A percentile compares a stretch with the other conserved stretches of the same genome.
Evolutionary conservation across 1,140 invertebrate genomes (phyloP).

Genomic region (Drosophila hydei): DNA sequence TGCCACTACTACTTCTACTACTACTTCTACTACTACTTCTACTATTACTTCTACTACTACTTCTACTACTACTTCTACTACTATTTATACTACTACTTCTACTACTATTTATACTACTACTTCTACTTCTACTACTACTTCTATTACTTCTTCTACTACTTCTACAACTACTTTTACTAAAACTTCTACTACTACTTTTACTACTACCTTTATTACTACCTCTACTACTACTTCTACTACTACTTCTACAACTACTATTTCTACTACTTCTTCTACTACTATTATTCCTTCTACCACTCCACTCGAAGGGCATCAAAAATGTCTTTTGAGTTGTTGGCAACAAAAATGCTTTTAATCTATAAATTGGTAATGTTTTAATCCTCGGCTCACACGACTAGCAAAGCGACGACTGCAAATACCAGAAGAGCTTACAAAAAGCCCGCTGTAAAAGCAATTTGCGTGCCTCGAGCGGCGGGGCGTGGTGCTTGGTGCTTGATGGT

Average conservation of each 20-base stretch:
- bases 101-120: neutral
- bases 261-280: too few relatives aligned
- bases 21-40: neutral
- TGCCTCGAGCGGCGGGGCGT: slow-evolving; percentile 13
- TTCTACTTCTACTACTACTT: too few relatives aligned
- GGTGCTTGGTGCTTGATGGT: neutral
- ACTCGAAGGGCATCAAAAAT: too few relatives aligned
- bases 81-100: neutral
- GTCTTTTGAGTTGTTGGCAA: neutral
- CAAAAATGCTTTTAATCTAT: neutral
- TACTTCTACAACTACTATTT: neutral
- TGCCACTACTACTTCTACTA: neutral
- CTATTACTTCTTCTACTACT: neutral
- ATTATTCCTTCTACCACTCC: neutral
- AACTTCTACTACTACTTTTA: neutral
- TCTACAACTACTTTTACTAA: neutral
- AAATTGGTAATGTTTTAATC: slow-evolving; percentile 7
- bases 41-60: neutral
- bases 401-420: slow-evolving; percentile 27
- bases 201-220: neutral
- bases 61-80: neutral
- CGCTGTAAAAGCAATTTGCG: slow-evolving; percentile 54
- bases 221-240: neutral
- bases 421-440: slow-evolving; percentile 56
- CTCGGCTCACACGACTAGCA: neutral